Base-by-base conservation (phyloP, 2,797 vertebrate genomes). In the Dallia pectoralis region DNA sequence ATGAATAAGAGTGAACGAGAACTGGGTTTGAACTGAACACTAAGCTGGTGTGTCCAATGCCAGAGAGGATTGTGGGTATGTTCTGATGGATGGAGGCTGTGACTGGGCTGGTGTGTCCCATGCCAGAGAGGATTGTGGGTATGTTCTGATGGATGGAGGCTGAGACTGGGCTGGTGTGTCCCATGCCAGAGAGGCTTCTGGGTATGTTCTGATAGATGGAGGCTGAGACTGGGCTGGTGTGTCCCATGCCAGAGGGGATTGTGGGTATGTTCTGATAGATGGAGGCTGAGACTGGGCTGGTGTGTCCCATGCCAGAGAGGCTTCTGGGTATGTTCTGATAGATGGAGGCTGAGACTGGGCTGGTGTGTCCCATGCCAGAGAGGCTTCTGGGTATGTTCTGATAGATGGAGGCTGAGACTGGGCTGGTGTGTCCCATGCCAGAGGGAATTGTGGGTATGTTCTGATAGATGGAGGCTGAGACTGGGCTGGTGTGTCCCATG, bases 31-130 rank as follows among this genome's bases (percentile, higher is more conserved):
- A 81, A 77, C 76, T 71, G 30, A 19, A 78, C 82, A 67, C 82
- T 75, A 66, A 76, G n/a, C 51, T 25, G 82, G 77, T 67, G 77
- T 70, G 73, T 80, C 62, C 67, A 9, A 9, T 62, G 76, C 66
- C 59, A 68, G 71, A 53, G 74, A 79, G 78, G 68, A 74, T 12
- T 9, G 33, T 77, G 72, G 74, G 78, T 74, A 78, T 68, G 75
- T 78, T 74, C 65, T 81, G 85, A 85, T 79, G 82, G 84, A 89
- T 87, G 88, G 74, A 78, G 74, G 27, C 27, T 29, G 85, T 86
- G 66, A 76, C n/a, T n/a, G n/a, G n/a, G n/a, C n/a, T 80, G 82
- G 77, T 67, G 77, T 70, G 73, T 80, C 62, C 67, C 15, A 9
- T 62, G 76, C 66, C 59, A 68, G 71, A 53, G 74, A 79, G 78